Base-by-base conservation (phyloP, 2,888 invertebrate species). In the Plebejus anna region DNA sequence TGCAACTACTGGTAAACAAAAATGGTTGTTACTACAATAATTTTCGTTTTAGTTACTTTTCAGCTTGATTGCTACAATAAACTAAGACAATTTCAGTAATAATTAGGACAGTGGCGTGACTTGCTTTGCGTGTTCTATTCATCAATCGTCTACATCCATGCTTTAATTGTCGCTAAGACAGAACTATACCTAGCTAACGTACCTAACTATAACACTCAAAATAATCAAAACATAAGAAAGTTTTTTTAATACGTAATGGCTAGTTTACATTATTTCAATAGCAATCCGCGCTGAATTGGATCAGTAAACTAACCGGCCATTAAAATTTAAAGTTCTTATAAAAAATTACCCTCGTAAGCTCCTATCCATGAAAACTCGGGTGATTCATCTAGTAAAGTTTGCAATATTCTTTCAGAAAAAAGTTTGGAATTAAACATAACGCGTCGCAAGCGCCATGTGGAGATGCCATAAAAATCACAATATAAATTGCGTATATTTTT, bases 61-160 rank as follows among this genome's bases (percentile, higher is more conserved):
- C 66, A 66, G 32, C 32, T 66, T 13, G 11, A 32, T 66, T 32
- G 6, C 32, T 11, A 36, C 32, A 36, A 36, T 66, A 66, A 36
- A 66, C 7, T 2, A 59, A 59, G 22, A 61, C 4, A 32, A 36
- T 66, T 36, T 36, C 9, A 66, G 11, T 61, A 61, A 61, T 61
- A 28, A 28, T 61, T 61, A 61, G 22, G 66, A 66, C 36, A 36
- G 32, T 66, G 16, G 32, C 66, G 66, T 66, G 66, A 66, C 66
- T 36, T 66, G 32, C 32, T 66, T 66, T 36, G 66, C 66, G 32
- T 66, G 66, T 13, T 36, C 13, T 66, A 36, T 32, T 66, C 66
- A 16, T 32, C 32, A 66, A 36, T 66, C 13, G 32, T 66, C 32
- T 66, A 11, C 28, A 61, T 61, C 11, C 1, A 66, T 36, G 32